phyloP scores from a whole-genome alignment of 1,140 invertebrate species.

The Cepaea nemoralis region DNA sequence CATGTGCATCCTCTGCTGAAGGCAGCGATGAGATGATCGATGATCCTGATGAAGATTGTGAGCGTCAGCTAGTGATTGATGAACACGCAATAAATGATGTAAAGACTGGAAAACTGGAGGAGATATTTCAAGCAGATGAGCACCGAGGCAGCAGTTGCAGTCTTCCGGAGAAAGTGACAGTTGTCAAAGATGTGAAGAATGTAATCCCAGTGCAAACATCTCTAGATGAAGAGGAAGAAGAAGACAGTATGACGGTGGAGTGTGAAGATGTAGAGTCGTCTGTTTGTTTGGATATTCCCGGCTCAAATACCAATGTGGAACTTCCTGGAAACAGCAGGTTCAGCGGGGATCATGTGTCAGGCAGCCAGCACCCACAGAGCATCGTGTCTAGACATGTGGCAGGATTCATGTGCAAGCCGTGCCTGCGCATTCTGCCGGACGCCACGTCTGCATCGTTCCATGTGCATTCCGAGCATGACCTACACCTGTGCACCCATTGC shows the following conservation, averaged over 20 bases:
- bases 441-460: slow-evolving; percentile 54
- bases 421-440: slow-evolving; percentile 46
- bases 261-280: not conserved
- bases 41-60: not conserved
- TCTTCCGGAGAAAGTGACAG: not conserved
- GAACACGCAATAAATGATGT: not conserved
- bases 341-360: not conserved
- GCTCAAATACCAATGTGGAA: not conserved
- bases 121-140: not conserved
- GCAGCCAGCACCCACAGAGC: slow-evolving; percentile 7
- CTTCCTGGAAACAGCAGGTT: not conserved
- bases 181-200: not conserved
- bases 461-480: slow-evolving; percentile 52
- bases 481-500: slow-evolving; percentile 59
- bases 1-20: not conserved
- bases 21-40: not conserved
- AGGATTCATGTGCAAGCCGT: slow-evolving; percentile 54
- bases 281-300: not conserved
- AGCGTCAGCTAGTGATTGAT: not conserved
- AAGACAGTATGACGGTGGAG: not conserved
- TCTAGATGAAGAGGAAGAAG: not conserved
- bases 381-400: not conserved
- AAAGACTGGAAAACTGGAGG: not conserved
- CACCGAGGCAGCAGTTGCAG: not conserved
- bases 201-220: not conserved